Conservation (phyloP, 2,888 invertebrate genomes). For the Holacanthella duospinosa region DNA sequence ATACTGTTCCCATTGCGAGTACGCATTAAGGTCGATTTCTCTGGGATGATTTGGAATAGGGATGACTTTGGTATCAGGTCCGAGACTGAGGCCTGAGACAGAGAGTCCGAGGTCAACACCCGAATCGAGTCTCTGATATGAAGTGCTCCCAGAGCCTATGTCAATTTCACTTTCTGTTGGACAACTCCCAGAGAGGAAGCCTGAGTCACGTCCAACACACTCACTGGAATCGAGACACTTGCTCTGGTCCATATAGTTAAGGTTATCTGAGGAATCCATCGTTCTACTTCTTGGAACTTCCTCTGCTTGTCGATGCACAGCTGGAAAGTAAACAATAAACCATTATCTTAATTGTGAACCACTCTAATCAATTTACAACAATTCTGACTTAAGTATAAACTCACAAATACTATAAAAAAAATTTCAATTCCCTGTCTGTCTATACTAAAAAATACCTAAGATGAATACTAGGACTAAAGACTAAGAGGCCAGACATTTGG, state of each 20-base stretch:
- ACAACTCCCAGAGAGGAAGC: conserved; percentile 33
- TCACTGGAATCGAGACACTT: conserved; percentile 2
- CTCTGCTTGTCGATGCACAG: background rate
- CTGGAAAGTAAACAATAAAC: background rate
- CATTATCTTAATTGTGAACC: background rate
- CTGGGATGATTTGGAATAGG: conserved; percentile 4
- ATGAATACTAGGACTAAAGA: too few relatives aligned
- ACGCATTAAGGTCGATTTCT: conserved; percentile 12
- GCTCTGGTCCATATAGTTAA: background rate
- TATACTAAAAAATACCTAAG: too few relatives aligned
- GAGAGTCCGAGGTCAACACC: conserved; percentile 48
- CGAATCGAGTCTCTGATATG: conserved; percentile 50
- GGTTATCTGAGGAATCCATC: background rate
- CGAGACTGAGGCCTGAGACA: conserved; percentile 31
- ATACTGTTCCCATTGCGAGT: conserved; percentile 52
- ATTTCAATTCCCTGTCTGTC: too few relatives aligned
- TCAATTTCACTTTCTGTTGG: conserved; percentile 36
- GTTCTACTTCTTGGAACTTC: background rate
- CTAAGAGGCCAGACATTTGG: too few relatives aligned
- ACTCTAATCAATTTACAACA: too few relatives aligned
- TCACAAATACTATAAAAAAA: too few relatives aligned
- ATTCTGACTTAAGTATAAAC: too few relatives aligned
- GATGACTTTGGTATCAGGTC: conserved; percentile 16
- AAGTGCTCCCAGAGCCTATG: conserved; percentile 16
- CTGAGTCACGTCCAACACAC: conserved; percentile 26